phyloP scores from a whole-genome alignment of 2,113 vertebrate genomes.

The Dissostichus mawsoni region DNA sequence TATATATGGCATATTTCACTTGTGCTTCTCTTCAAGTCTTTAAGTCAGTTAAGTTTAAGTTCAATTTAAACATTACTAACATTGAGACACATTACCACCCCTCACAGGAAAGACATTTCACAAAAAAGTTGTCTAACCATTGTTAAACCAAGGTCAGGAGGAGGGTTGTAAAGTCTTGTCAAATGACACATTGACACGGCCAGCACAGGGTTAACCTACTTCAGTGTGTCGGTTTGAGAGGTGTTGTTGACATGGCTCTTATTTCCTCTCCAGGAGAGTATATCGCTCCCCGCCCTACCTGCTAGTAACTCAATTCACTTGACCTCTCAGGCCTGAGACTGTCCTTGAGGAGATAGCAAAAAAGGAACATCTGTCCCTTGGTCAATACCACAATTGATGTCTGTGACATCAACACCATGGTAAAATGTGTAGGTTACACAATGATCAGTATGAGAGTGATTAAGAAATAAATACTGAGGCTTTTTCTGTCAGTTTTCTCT shows the following conservation, averaged over 20 bases:
- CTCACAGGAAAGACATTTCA: not conserved
- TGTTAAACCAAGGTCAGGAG: not conserved
- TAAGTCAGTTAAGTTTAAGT: not conserved
- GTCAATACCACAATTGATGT: not conserved
- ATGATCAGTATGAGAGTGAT: not conserved
- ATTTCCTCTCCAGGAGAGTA: not conserved
- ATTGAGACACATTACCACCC: not conserved
- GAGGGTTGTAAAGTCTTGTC: slow-evolving; percentile 11
- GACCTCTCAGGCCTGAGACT: slow-evolving; percentile 18
- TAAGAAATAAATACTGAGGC: not conserved
- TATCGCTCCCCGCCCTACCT: not conserved
- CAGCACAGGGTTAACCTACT: not conserved
- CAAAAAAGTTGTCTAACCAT: too few relatives aligned
- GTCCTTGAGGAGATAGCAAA: not conserved
- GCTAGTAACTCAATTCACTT: not conserved
- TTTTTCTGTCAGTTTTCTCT: not conserved
- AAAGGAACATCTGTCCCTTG: not conserved
- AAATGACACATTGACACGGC: slow-evolving; percentile 17
- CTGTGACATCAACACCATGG: not conserved
- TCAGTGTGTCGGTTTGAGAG: not conserved
- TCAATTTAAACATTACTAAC: not conserved
- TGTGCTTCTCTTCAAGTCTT: not conserved
- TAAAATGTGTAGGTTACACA: not conserved
- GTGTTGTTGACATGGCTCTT: not conserved
- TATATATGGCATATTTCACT: not conserved